These are phyloP conservation scores for Aptenodytes forsteri DNA, from an alignment of 2,113 vertebrate species.

Conservation along the genomic window DNA sequence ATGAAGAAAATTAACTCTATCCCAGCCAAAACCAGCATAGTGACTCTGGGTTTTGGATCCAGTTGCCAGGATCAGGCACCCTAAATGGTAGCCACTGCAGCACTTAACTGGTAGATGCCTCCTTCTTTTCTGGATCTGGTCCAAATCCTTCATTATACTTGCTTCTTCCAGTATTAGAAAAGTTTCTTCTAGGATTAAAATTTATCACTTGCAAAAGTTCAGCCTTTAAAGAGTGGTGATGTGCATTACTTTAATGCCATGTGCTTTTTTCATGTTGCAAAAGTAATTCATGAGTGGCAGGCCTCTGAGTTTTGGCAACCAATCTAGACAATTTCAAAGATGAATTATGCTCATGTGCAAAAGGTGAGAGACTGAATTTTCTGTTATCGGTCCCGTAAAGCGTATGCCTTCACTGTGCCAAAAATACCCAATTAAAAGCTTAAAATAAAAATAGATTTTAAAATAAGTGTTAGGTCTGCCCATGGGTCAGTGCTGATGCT, in stretches of 20 bases:
- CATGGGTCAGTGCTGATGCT: background rate
- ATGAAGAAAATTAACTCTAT: no score
- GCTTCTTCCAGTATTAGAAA: background rate
- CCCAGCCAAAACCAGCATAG: no score
- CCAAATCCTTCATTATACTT: background rate
- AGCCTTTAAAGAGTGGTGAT: background rate
- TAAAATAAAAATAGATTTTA: constrained; percentile 34
- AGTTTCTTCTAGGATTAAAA: background rate
- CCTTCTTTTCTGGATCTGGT: background rate
- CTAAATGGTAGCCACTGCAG: background rate
- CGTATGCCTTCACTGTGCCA: background rate
- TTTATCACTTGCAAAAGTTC: background rate
- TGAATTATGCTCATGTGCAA: constrained; percentile 32
- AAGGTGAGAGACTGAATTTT: constrained; percentile 59
- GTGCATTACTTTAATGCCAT: background rate
- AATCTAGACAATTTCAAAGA: constrained; percentile 20
- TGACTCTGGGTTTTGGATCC: background rate
- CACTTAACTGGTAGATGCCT: background rate
- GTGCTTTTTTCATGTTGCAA: background rate
- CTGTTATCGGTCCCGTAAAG: background rate
- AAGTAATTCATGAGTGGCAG: background rate
- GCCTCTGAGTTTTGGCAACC: background rate
- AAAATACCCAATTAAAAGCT: constrained; percentile 48
- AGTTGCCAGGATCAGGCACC: background rate
- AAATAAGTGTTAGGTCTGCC: background rate